Base-by-base conservation (phyloP, 92 coral and sea anemone genomes). In the Phenganax subtilis region DNA sequence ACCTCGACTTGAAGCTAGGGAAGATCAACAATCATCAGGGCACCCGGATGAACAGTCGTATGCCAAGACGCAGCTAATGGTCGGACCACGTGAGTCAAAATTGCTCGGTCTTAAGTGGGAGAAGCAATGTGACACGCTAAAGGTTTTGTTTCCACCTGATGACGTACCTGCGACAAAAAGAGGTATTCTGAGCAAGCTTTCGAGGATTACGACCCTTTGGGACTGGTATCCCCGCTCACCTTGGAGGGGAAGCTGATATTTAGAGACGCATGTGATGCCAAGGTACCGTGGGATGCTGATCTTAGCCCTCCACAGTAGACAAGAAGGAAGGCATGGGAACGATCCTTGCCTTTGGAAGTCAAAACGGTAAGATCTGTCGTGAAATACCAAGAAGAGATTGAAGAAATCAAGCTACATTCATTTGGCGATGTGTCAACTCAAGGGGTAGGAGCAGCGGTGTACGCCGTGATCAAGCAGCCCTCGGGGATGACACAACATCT, bases 131-230 rank as follows among this genome's bases (percentile, higher is more conserved):
- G 77, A 72, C 58, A 55, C 30, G 16, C 20, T 72, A 10, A 72
- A 51, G 58, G n/a, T 72, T 72, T 51, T 27, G 17, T 55, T 72
- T n/a, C 58, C 77, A 16, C 44, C 44, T 57, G 57, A 72, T 20
- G 58, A 7, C 8, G 57, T 51, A 51, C 77, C 77, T 55, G 57
- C 28, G 30, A 72, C 58, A 1, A 77, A 62, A 58, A 6, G 55
- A 51, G 70, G 81, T 14, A 30, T 60, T 71, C 20, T 77, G n/a
- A 7, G 71, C 10, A 77, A 77, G 11, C 44, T 60, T 28, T 17
- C 82, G 6, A 77, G 14, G 29, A 59, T 77, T 60, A 73, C 62
- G 82, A 77, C 57, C 71, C 82, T 31, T 55, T 77, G 7, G 82
- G 82, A 11, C 14, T 77, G 55, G 82, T 59, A 6, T 77, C 72